These are phyloP conservation scores for Ethmia dodecea DNA, from an alignment of 2,888 invertebrate genomes.

Conservation along the genomic window DNA sequence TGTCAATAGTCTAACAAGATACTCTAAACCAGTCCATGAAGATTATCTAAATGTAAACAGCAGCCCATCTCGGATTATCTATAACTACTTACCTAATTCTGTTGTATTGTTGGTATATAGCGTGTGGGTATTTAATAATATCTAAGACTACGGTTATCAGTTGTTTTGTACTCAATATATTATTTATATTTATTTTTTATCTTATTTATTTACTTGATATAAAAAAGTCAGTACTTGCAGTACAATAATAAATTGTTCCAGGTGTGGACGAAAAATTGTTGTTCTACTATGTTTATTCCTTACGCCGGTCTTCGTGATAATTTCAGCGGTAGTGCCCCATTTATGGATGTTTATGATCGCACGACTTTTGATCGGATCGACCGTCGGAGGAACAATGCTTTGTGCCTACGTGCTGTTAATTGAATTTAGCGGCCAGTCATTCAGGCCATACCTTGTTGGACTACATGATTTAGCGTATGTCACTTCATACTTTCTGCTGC, in stretches of 20 bases:
- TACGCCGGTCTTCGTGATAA: constrained; percentile 71
- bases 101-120: too few relatives aligned
- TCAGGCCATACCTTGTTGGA: constrained; percentile 73
- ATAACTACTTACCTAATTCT: too few relatives aligned
- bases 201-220: not conserved
- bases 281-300: constrained; percentile 75
- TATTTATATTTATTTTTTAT: not conserved
- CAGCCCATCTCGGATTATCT: too few relatives aligned
- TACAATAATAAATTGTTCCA: constrained; percentile 32
- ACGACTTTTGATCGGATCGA: constrained; percentile 77
- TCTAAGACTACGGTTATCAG: not conserved
- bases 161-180: too few relatives aligned
- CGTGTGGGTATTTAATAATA: not conserved
- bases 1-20: too few relatives aligned
- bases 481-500: constrained; percentile 71
- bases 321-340: constrained; percentile 75
- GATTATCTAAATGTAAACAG: too few relatives aligned
- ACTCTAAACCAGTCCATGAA: too few relatives aligned
- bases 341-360: constrained; percentile 78
- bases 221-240: too few relatives aligned
- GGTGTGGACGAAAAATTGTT: constrained; percentile 81
- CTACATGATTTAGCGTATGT: constrained; percentile 76
- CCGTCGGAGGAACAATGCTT: constrained; percentile 82
- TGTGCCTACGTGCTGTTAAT: constrained; percentile 81
- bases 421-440: constrained; percentile 77